phyloP scores from a whole-genome alignment of 2,888 invertebrate species.

The Eudiplozoon nipponicum region DNA sequence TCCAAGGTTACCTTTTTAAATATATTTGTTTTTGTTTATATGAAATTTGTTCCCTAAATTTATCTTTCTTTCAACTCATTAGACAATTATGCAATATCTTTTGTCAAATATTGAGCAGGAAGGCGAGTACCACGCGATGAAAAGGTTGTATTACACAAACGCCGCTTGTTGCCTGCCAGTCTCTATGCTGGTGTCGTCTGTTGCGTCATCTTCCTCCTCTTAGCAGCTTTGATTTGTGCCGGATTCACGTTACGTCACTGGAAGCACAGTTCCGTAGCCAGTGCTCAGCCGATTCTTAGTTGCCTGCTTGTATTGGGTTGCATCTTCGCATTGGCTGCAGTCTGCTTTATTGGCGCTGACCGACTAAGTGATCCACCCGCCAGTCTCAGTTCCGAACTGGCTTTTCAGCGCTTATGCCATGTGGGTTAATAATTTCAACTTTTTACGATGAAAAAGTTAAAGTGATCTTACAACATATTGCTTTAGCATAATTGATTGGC shows the following conservation, averaged over 20 bases:
- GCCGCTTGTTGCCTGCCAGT: slow-evolving; percentile 54
- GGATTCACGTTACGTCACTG: slow-evolving; percentile 65
- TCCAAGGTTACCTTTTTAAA: no score
- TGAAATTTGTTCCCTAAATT: no score
- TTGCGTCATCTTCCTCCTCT: slow-evolving; percentile 53
- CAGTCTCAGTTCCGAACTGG: neutral
- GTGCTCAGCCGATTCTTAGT: slow-evolving; percentile 67
- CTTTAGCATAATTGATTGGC: no score
- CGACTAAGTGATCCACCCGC: slow-evolving; percentile 18
- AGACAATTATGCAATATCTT: no score
- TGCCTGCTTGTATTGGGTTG: slow-evolving; percentile 74
- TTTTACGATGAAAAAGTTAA: no score
- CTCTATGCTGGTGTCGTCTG: slow-evolving; percentile 70
- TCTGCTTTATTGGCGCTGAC: slow-evolving; percentile 44
- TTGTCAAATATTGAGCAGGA: no score
- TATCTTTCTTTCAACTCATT: no score
- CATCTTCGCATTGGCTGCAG: slow-evolving; percentile 56
- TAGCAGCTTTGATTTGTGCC: slow-evolving; percentile 49
- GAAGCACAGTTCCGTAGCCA: slow-evolving; percentile 46
- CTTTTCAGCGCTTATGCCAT: slow-evolving; percentile 6
- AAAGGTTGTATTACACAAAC: slow-evolving; percentile 47
- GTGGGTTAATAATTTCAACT: slow-evolving; percentile 1
- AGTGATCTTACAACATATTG: no score
- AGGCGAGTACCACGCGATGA: slow-evolving; percentile 69
- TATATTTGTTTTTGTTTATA: no score